Conservation (phyloP, 2,888 invertebrate species). For the Stenichneumon culpator region DNA sequence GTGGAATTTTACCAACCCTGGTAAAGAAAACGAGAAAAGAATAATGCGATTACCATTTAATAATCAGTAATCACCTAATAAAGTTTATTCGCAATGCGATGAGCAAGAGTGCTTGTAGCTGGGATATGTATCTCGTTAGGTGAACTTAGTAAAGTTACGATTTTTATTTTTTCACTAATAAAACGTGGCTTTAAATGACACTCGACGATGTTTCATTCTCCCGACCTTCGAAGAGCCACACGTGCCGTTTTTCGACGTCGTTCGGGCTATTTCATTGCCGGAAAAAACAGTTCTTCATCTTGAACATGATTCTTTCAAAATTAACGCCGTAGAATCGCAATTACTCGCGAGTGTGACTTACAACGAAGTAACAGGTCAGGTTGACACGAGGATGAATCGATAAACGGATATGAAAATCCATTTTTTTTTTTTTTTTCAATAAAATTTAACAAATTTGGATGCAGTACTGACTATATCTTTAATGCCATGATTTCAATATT, state of each 20-base stretch:
- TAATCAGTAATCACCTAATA: constrained; percentile 56
- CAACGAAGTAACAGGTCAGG: too few species aligned
- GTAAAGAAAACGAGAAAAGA: constrained; percentile 30
- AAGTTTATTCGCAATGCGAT: constrained; percentile 46
- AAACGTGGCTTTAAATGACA: constrained; percentile 65
- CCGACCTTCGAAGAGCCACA: background rate
- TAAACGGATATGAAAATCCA: too few species aligned
- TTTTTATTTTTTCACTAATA: constrained; percentile 69
- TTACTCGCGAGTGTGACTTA: too few species aligned
- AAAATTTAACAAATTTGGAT: background rate
- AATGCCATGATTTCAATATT: background rate
- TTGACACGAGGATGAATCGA: too few species aligned
- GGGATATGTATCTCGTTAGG: constrained; percentile 65
- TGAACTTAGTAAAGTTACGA: constrained; percentile 62
- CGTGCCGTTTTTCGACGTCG: background rate
- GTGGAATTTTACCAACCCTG: constrained; percentile 68
- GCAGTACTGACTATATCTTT: background rate
- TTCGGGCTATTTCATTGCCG: background rate
- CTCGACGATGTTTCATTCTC: constrained; percentile 19
- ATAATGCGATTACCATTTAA: constrained; percentile 61
- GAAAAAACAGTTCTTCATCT: background rate
- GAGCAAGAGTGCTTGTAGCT: constrained; percentile 55
- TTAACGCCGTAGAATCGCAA: too few species aligned
- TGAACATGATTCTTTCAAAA: background rate
- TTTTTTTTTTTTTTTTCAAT: too few species aligned